phyloP scores from a whole-genome alignment of 2,888 invertebrate species.

The Leptura quadrifasciata region DNA sequence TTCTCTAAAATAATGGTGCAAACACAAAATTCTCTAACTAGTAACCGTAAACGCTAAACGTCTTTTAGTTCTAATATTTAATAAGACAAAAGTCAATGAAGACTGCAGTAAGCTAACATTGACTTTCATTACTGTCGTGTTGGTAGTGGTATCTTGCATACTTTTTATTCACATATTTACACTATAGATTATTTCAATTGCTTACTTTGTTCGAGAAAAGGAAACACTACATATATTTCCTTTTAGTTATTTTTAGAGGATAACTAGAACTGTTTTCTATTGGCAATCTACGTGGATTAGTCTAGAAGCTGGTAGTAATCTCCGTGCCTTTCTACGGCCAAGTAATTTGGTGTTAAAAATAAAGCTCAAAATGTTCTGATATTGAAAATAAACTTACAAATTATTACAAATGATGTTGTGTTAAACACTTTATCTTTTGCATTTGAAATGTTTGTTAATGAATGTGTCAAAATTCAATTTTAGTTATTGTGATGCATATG shows the following conservation, averaged over 20 bases:
- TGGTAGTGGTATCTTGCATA: too few relatives aligned
- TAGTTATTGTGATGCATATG: too few relatives aligned
- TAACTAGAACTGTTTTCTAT: background rate
- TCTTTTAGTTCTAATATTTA: background rate
- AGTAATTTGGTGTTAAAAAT: too few relatives aligned
- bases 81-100: background rate
- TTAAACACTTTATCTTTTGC: too few relatives aligned
- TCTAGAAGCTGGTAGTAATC: background rate
- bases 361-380: too few relatives aligned
- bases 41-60: background rate
- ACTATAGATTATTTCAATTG: background rate
- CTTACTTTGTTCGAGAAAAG: slow-evolving; percentile 1
- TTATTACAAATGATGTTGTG: too few relatives aligned
- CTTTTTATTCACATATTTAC: background rate
- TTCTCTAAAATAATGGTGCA: background rate
- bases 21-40: background rate
- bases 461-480: too few relatives aligned
- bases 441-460: too few relatives aligned
- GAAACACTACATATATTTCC: slow-evolving; percentile 7
- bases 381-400: too few relatives aligned
- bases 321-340: background rate
- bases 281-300: background rate
- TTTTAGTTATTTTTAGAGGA: background rate
- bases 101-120: background rate
- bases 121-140: background rate